These are phyloP conservation scores for Trogon surrucura DNA, from an alignment of 2,113 vertebrate genomes.

Conservation along the genomic window DNA sequence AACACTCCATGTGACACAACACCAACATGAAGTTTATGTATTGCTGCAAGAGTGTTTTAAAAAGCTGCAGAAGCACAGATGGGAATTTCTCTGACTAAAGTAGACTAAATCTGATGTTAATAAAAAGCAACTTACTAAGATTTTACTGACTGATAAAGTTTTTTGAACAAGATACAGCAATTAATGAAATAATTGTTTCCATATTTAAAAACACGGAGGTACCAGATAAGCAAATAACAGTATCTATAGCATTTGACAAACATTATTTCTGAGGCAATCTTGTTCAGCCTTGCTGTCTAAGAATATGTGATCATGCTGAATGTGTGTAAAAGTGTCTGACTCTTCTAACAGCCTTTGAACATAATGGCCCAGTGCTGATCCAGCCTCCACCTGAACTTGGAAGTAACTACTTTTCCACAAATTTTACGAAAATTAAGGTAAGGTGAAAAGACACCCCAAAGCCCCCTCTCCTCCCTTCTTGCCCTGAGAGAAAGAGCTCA, in stretches of 20 bases:
- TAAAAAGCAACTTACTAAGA: background rate
- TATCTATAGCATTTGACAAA: background rate
- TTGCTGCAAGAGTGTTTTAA: too few relatives aligned
- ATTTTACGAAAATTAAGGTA: background rate
- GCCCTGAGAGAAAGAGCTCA: background rate
- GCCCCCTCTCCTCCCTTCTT: rapidly evolving
- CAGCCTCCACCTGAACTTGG: background rate
- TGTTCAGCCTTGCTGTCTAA: background rate
- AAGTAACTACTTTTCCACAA: background rate
- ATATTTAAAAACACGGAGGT: background rate
- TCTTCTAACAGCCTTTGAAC: background rate
- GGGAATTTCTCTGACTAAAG: background rate
- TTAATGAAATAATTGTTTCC: background rate
- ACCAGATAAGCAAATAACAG: background rate
- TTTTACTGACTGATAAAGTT: background rate
- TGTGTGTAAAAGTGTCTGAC: background rate
- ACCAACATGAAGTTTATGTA: background rate
- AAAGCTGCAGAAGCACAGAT: background rate
- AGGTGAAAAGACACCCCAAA: background rate
- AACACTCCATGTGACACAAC: background rate
- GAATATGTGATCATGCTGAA: background rate
- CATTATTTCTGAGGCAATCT: background rate
- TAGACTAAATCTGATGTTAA: background rate
- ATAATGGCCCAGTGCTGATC: background rate
- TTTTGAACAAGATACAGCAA: background rate